A percentile compares a stretch with the other conserved stretches of the same genome.
Conservation (phyloP, 2,797 vertebrate genomes). For the Semotilus atromaculatus region DNA sequence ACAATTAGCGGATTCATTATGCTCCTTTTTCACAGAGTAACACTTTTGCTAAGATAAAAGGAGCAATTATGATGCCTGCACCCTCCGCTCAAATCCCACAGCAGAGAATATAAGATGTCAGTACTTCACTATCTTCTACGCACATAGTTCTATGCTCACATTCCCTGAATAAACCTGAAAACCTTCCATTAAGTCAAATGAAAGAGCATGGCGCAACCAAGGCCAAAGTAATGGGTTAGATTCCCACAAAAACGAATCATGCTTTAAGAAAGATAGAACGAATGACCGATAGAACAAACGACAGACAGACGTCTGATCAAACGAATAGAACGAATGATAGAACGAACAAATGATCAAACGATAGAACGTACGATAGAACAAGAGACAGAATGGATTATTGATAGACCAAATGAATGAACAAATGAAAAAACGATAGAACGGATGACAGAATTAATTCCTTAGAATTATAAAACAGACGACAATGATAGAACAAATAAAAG, state of each 20-base stretch:
- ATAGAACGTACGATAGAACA: not conserved
- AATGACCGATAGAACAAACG: not conserved
- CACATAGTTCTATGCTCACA: constrained; percentile 65
- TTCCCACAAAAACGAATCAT: not conserved
- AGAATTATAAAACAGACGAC: no score
- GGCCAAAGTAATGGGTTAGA: not conserved
- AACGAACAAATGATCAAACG: no score
- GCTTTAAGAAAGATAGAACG: not conserved
- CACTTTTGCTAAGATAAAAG: constrained; percentile 39
- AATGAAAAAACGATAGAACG: no score
- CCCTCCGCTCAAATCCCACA: constrained; percentile 10
- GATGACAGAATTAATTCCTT: no score
- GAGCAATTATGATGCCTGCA: constrained; percentile 41
- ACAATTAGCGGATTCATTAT: constrained; percentile 53
- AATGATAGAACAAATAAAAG: no score
- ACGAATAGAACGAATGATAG: no score
- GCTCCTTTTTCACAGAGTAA: constrained; percentile 29
- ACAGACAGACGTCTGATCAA: no score
- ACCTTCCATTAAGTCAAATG: not conserved
- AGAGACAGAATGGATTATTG: not conserved
- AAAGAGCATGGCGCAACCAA: not conserved
- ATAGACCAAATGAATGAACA: no score
- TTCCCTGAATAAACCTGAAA: constrained; percentile 36
- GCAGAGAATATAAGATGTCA: constrained; percentile 62
- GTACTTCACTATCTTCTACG: constrained; percentile 57